These are phyloP conservation scores for Melanotus villosus DNA, from an alignment of 2,888 invertebrate species.

Conservation along the genomic window DNA sequence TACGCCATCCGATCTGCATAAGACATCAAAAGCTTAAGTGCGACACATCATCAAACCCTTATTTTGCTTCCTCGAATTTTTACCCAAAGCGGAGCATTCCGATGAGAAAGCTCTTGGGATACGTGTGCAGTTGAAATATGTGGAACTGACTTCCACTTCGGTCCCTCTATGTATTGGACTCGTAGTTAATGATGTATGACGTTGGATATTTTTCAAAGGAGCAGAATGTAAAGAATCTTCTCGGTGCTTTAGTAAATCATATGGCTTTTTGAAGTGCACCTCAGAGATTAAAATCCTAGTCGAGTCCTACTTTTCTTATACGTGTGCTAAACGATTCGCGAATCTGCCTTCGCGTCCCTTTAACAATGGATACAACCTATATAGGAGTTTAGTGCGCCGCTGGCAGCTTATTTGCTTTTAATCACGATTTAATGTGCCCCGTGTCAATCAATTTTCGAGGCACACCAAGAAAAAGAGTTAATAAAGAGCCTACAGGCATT, in stretches of 20 bases:
- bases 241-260: conserved; percentile 33
- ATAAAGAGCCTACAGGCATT: conserved; percentile 11
- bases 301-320: neutral
- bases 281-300: conserved; percentile 28
- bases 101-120: conserved; percentile 30
- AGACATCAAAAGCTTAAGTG: conserved; percentile 25
- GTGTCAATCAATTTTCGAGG: conserved; percentile 29
- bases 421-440: conserved; percentile 11
- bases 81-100: conserved; percentile 25
- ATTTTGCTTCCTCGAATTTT: conserved; percentile 29
- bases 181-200: conserved; percentile 58
- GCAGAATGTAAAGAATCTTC: conserved; percentile 43
- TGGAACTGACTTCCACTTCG: conserved; percentile 49
- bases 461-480: conserved; percentile 18
- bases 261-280: conserved; percentile 23
- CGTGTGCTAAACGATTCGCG: conserved; percentile 8
- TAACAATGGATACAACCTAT: conserved; percentile 1
- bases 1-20: conserved; percentile 21
- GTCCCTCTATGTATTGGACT: conserved; percentile 43
- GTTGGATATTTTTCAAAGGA: conserved; percentile 57
- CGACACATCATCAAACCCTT: conserved; percentile 22
- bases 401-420: conserved; percentile 29
- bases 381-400: neutral
- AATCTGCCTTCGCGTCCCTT: conserved; percentile 1
- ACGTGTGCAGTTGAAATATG: conserved; percentile 48